These are phyloP conservation scores for Acanthacorydalis orientalis DNA, from an alignment of 2,888 invertebrate genomes.

Conservation along the genomic window DNA sequence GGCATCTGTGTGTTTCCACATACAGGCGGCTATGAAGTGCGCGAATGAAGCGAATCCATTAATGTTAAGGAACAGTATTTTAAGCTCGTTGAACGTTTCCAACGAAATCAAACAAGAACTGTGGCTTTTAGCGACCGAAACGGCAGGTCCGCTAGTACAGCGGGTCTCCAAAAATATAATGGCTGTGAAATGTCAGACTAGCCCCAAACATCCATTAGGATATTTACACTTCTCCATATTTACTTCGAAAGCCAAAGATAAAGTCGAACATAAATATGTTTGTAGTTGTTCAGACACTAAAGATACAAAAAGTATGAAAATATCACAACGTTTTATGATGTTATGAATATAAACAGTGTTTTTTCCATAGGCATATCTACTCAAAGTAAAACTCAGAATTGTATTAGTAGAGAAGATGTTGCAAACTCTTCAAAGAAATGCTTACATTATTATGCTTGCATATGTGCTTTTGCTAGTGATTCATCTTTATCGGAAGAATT, in stretches of 20 bases:
- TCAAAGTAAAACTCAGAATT: not conserved
- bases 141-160: constrained; percentile 46
- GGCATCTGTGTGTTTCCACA: constrained; percentile 35
- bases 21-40: constrained; percentile 45
- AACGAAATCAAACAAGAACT: constrained; percentile 41
- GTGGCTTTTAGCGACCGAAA: constrained; percentile 39
- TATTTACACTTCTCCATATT: constrained; percentile 50
- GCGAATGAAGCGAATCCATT: constrained; percentile 41
- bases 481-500: constrained; percentile 43
- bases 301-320: constrained; percentile 17
- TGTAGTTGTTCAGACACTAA: constrained; percentile 39
- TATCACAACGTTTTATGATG: not conserved
- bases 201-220: constrained; percentile 47
- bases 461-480: constrained; percentile 52
- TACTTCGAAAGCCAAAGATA: constrained; percentile 28
- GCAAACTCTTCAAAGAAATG: constrained; percentile 27
- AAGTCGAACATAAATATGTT: constrained; percentile 34
- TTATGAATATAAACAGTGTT: not conserved
- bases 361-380: not conserved
- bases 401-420: not conserved
- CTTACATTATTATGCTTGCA: constrained; percentile 53
- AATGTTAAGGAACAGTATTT: constrained; percentile 38
- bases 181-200: constrained; percentile 51
- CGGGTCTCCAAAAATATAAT: constrained; percentile 50
- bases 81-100: constrained; percentile 38